Evolutionary conservation across 2,888 invertebrate genomes (phyloP).

Genomic region (Eulithis testata): DNA sequence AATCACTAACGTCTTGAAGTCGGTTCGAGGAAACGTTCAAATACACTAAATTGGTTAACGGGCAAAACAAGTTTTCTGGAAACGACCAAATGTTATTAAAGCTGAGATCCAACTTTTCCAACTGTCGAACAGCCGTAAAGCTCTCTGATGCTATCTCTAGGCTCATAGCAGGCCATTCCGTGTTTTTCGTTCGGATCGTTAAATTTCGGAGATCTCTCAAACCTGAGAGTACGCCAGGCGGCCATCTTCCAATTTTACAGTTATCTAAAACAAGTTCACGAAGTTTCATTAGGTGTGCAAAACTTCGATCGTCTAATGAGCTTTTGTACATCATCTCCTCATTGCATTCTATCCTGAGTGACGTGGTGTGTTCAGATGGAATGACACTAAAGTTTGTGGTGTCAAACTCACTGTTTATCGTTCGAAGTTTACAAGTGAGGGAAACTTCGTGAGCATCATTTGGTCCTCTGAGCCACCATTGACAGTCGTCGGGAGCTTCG

Average conservation of each 20-base stretch:
- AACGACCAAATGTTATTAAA: slow-evolving; percentile 96
- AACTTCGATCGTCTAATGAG: slow-evolving; percentile 90
- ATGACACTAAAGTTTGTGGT: slow-evolving; percentile 95
- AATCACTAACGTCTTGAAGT: slow-evolving; percentile 93
- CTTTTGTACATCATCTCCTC: slow-evolving; percentile 92
- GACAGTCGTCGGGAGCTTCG: slow-evolving; percentile 94
- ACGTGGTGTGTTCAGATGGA: slow-evolving; percentile 92
- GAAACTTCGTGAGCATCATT: slow-evolving; percentile 89
- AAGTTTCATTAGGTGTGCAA: slow-evolving; percentile 91
- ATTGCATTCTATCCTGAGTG: slow-evolving; percentile 91
- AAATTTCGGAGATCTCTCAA: slow-evolving; percentile 92
- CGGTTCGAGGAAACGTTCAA: slow-evolving; percentile 95
- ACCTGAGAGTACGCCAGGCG: slow-evolving; percentile 91
- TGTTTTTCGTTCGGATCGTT: slow-evolving; percentile 93
- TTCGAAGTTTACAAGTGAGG: slow-evolving; percentile 91
- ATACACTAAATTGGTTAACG: slow-evolving; percentile 90
- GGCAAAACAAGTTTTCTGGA: slow-evolving; percentile 93
- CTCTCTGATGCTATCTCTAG: slow-evolving; percentile 92
- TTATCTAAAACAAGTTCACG: slow-evolving; percentile 92
- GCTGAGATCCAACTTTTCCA: slow-evolving; percentile 93
- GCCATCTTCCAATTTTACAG: slow-evolving; percentile 94
- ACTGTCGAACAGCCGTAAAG: slow-evolving; percentile 90
- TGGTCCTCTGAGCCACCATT: slow-evolving; percentile 88
- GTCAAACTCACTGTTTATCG: slow-evolving; percentile 94
- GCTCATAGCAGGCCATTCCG: slow-evolving; percentile 93